phyloP scores from a whole-genome alignment of 1,140 invertebrate genomes.

The Limonius californicus region DNA sequence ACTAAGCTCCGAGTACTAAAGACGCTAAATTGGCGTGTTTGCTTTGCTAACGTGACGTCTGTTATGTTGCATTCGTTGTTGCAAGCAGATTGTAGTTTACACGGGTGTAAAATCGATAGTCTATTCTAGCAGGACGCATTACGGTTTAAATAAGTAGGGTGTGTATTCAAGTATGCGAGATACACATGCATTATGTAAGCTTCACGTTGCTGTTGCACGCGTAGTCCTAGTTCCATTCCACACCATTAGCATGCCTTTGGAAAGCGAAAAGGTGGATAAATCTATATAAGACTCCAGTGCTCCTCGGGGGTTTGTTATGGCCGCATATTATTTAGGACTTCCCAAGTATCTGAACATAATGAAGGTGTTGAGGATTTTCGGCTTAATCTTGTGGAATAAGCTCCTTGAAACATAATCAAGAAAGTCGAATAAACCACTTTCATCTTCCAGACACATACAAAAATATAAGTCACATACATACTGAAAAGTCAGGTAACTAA shows the following conservation, averaged over 20 bases:
- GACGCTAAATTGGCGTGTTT: no score
- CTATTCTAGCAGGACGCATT: background rate
- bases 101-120: background rate
- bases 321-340: background rate
- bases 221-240: conserved; percentile 1
- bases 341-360: no score
- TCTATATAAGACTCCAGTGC: background rate
- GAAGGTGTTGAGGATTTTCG: no score
- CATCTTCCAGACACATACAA: no score
- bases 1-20: no score
- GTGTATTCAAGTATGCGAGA: background rate
- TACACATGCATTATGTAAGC: background rate
- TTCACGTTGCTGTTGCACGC: background rate
- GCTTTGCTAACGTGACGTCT: no score
- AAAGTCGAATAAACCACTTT: no score
- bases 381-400: no score
- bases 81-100: background rate
- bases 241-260: background rate
- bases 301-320: background rate
- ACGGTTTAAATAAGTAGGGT: background rate
- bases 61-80: no score
- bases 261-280: background rate
- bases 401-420: no score
- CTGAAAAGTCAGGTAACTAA: no score
- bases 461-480: no score